Percentiles rank a stretch among this genome's conserved stretches.
phyloP scores from a whole-genome alignment of 1,140 invertebrate species.

The Drosophila prosaltans region DNA sequence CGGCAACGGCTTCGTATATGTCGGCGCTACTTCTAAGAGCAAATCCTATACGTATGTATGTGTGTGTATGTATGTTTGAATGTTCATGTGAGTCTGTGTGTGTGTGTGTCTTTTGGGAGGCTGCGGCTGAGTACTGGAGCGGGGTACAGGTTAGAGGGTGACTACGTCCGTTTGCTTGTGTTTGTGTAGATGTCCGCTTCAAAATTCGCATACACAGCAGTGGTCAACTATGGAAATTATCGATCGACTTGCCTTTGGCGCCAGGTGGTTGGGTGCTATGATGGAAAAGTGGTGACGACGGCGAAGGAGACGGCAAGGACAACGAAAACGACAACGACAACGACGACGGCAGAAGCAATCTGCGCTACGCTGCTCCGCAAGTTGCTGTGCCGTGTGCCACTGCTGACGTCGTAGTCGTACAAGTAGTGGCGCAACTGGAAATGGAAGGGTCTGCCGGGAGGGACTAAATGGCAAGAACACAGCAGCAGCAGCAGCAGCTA shows the following conservation, averaged over 20 bases:
- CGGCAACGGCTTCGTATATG: slow-evolving; percentile 41
- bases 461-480: slow-evolving; percentile 78
- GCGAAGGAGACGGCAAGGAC: slow-evolving; percentile 45
- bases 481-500: slow-evolving; percentile 63
- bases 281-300: slow-evolving; percentile 77
- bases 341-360: slow-evolving; percentile 71
- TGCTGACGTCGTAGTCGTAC: slow-evolving; percentile 50
- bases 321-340: slow-evolving; percentile 53
- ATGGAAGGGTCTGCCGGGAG: slow-evolving; percentile 21
- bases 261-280: slow-evolving; percentile 79
- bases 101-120: slow-evolving; percentile 22
- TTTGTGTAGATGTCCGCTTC: slow-evolving; percentile 81
- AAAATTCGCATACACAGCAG: slow-evolving; percentile 83
- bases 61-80: slow-evolving; percentile 32
- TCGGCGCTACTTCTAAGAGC: slow-evolving; percentile 11
- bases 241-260: slow-evolving; percentile 82
- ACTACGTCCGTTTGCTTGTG: slow-evolving; percentile 63
- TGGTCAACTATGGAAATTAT: slow-evolving; percentile 83
- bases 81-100: slow-evolving; percentile 24
- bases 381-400: slow-evolving; percentile 56
- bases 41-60: slow-evolving; percentile 25
- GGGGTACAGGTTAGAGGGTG: slow-evolving; percentile 58
- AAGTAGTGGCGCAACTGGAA: slow-evolving; percentile 37
- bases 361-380: slow-evolving; percentile 70
- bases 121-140: slow-evolving; percentile 19